These are phyloP conservation scores for Ormyrus nitidulus DNA, from an alignment of 2,888 invertebrate species.

Conservation along the genomic window DNA sequence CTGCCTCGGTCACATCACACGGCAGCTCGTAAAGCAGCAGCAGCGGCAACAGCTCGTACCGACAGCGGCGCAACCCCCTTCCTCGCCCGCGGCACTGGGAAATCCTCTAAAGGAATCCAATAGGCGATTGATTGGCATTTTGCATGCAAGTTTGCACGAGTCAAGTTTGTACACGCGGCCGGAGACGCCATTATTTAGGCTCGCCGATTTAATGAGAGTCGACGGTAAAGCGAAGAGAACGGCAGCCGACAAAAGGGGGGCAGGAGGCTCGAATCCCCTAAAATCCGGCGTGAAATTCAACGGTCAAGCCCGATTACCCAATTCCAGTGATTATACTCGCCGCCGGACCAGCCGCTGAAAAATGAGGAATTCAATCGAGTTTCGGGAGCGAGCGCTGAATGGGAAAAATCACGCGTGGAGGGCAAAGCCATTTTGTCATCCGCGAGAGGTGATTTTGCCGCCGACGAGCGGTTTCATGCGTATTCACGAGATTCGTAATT, in stretches of 20 bases:
- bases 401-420: not conserved
- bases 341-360: not conserved
- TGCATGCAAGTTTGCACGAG: constrained; percentile 31
- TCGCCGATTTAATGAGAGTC: constrained; percentile 43
- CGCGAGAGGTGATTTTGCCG: no score
- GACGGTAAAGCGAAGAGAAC: constrained; percentile 7
- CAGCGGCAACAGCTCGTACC: not conserved
- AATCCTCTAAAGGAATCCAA: constrained; percentile 36
- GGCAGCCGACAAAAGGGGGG: constrained; percentile 8
- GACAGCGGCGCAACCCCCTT: not conserved
- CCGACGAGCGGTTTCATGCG: no score
- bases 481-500: no score
- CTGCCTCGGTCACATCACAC: not conserved
- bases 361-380: constrained; percentile 38
- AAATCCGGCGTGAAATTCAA: constrained; percentile 24
- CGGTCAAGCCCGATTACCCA: constrained; percentile 33
- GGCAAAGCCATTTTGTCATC: no score
- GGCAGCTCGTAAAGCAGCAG: not conserved
- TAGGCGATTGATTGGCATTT: constrained; percentile 45
- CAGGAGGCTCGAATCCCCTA: not conserved
- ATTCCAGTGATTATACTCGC: constrained; percentile 35
- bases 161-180: constrained; percentile 38
- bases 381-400: not conserved
- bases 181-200: constrained; percentile 42
- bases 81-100: not conserved